Evolutionary conservation across 1,140 invertebrate genomes (phyloP).

Genomic region (Gonioctena quinquepunctata): DNA sequence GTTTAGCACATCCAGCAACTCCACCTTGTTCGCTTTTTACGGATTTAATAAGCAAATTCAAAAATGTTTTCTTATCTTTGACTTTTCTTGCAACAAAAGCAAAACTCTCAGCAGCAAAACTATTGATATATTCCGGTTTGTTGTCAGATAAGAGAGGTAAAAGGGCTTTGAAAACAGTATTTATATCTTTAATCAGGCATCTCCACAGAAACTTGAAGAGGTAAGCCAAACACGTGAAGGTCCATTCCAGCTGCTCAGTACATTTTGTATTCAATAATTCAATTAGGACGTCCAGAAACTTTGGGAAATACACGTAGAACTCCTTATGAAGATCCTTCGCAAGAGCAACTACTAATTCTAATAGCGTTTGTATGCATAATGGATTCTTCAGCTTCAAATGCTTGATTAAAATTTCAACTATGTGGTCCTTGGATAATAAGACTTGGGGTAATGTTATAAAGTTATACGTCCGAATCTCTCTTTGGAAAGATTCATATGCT

Average conservation of each 20-base stretch:
- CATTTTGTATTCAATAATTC: conserved; percentile 76
- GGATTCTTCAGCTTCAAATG: conserved; percentile 72
- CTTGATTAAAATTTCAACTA: conserved; percentile 72
- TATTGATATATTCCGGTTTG: conserved; percentile 79
- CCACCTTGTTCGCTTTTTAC: conserved; percentile 68
- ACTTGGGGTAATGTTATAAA: conserved; percentile 80
- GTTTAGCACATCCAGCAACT: conserved; percentile 71
- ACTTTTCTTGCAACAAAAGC: conserved; percentile 89
- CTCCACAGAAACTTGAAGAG: conserved; percentile 87
- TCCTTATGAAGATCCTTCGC: conserved; percentile 84
- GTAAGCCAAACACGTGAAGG: conserved; percentile 82
- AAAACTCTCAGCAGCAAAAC: conserved; percentile 94
- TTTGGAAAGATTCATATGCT: conserved; percentile 76
- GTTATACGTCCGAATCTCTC: conserved; percentile 65
- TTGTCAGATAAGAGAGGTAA: conserved; percentile 73
- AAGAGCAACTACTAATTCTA: conserved; percentile 85
- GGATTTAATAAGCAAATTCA: conserved; percentile 70
- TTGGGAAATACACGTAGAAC: conserved; percentile 81
- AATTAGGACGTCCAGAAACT: conserved; percentile 71
- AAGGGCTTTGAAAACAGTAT: conserved; percentile 72
- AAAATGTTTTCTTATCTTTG: conserved; percentile 75
- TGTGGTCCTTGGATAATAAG: conserved; percentile 75
- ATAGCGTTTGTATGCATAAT: conserved; percentile 74
- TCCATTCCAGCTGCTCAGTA: conserved; percentile 80
- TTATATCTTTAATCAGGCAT: conserved; percentile 79